phyloP scores from a whole-genome alignment of 2,113 vertebrate species.

The Chionodraco myersi region DNA sequence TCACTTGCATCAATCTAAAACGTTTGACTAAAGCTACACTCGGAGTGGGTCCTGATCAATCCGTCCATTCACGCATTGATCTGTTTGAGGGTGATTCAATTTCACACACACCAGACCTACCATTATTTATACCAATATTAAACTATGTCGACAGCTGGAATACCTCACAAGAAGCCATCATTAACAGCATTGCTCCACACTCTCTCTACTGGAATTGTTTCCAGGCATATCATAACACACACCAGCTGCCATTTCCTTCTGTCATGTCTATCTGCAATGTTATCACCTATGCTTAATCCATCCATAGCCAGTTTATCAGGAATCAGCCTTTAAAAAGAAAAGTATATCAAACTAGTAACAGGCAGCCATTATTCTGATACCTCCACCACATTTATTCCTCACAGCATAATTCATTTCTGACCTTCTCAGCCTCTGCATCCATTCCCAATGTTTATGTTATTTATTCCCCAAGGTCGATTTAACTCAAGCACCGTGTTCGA shows the following conservation, averaged over 20 bases:
- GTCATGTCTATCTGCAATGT: neutral
- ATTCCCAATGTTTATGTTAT: neutral
- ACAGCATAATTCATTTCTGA: neutral
- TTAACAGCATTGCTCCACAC: neutral
- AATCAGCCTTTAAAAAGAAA: neutral
- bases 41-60: neutral
- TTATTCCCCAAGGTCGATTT: neutral
- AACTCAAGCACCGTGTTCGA: neutral
- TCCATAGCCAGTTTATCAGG: neutral
- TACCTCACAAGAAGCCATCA: neutral
- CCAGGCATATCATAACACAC: neutral
- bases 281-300: too few relatives aligned
- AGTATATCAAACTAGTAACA: neutral
- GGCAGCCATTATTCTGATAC: neutral
- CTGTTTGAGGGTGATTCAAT: neutral
- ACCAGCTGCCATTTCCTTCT: neutral
- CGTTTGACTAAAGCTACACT: neutral
- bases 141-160: too few relatives aligned
- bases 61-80: neutral
- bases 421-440: neutral
- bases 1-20: neutral
- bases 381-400: neutral
- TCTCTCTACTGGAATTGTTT: neutral
- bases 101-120: neutral
- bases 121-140: neutral